phyloP scores from a whole-genome alignment of 1,140 invertebrate species.

The Venturia canescens region DNA sequence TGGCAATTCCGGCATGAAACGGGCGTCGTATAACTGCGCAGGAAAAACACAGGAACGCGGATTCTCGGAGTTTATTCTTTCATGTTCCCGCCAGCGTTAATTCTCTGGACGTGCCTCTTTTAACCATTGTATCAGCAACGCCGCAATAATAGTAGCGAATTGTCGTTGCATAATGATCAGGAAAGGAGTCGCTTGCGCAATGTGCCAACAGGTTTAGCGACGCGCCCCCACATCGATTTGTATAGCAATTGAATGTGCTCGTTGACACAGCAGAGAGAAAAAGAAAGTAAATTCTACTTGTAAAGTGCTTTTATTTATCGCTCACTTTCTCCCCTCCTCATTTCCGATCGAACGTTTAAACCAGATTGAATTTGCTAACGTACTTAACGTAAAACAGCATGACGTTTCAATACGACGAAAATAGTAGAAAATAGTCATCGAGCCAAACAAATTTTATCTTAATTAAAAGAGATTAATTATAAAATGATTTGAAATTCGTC shows the following conservation, averaged over 20 bases:
- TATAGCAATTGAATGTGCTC: conserved; percentile 9
- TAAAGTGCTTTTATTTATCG: not conserved
- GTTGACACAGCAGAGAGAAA: not conserved
- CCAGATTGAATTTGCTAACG: too few relatives aligned
- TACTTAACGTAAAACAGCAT: too few relatives aligned
- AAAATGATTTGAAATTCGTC: too few relatives aligned
- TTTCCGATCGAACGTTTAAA: too few relatives aligned
- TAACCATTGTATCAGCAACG: not conserved
- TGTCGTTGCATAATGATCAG: conserved; percentile 26
- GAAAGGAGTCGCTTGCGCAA: conserved; percentile 12
- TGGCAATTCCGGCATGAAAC: not conserved
- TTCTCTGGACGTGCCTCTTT: conserved; percentile 25
- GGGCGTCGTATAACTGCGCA: not conserved
- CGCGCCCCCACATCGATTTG: not conserved
- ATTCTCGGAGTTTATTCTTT: not conserved
- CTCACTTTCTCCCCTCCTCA: too few relatives aligned
- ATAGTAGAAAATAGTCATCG: too few relatives aligned
- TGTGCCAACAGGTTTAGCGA: conserved; percentile 20
- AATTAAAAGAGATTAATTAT: too few relatives aligned
- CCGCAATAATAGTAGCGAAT: conserved; percentile 28
- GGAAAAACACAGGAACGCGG: conserved; percentile 7
- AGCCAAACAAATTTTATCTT: too few relatives aligned
- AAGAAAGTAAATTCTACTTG: not conserved
- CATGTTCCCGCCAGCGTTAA: not conserved
- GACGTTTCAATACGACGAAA: too few relatives aligned